phyloP scores from a whole-genome alignment of 2,113 vertebrate genomes.

The Motacilla tschutschensis region DNA sequence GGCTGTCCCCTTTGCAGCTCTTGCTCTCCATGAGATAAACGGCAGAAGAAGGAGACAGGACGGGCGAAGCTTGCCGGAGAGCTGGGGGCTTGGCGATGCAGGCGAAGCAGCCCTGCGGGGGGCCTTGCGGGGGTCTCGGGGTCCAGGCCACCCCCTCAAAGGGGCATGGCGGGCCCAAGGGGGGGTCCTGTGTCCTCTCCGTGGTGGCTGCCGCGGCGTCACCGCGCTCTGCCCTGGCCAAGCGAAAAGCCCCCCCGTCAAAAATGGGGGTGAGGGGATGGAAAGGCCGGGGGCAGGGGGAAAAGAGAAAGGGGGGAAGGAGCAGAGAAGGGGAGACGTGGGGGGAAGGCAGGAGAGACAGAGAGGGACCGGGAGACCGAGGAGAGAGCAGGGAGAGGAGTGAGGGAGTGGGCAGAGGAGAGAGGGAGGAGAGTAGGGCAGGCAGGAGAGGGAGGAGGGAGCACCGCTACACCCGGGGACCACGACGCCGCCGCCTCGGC shows the following conservation, averaged over 20 bases:
- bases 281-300: neutral
- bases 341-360: neutral
- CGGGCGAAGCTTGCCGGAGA: conserved; percentile 51
- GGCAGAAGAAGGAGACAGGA: conserved; percentile 63
- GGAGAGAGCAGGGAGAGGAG: conserved; percentile 2
- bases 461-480: neutral
- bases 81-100: conserved; percentile 73
- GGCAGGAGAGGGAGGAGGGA: conserved; percentile 22
- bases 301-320: neutral
- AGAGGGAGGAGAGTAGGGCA: conserved; percentile 10
- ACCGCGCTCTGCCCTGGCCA: conserved; percentile 30
- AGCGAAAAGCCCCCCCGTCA: neutral
- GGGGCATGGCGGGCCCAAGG: conserved; percentile 60
- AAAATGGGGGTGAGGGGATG: neutral
- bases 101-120: conserved; percentile 70
- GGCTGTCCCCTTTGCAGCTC: conserved; percentile 73
- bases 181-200: conserved; percentile 76
- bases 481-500: neutral
- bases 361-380: neutral
- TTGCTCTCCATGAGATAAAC: conserved; percentile 78
- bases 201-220: conserved; percentile 66
- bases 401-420: neutral
- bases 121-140: conserved; percentile 57
- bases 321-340: neutral
- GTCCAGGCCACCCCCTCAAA: conserved; percentile 77